Conservation (phyloP, 2,888 invertebrate genomes). For the Thysanoteuthis rhombus region DNA sequence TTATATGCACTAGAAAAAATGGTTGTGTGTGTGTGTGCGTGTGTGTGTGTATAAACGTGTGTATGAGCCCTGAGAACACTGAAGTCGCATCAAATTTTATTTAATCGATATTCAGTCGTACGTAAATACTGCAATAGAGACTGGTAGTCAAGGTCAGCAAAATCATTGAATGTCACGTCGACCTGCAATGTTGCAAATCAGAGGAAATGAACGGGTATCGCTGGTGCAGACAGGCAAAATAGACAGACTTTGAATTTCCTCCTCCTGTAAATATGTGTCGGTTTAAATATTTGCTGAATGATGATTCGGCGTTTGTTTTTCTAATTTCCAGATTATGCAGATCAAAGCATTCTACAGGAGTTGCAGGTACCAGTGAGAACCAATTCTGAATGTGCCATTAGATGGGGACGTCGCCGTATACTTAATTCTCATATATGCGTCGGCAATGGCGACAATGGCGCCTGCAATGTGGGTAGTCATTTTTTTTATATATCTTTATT, state of each 20-base stretch:
- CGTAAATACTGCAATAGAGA: not conserved
- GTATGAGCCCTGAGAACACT: not conserved
- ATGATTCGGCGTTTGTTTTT: not conserved
- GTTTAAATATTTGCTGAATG: not conserved
- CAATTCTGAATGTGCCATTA: conserved; percentile 44
- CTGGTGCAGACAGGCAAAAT: too few species aligned
- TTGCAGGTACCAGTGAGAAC: conserved; percentile 43
- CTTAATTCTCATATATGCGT: conserved; percentile 50
- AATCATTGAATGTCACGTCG: too few species aligned
- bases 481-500: not conserved
- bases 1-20: too few species aligned
- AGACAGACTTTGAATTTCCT: not conserved
- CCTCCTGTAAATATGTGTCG: not conserved
- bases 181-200: too few species aligned
- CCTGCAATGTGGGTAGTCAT: conserved; percentile 45
- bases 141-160: not conserved
- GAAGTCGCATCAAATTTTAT: not conserved
- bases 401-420: conserved; percentile 49
- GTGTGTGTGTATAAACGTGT: not conserved
- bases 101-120: not conserved
- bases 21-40: not conserved
- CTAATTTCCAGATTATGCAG: conserved; percentile 37
- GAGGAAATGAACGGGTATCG: too few species aligned
- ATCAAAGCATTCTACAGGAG: conserved; percentile 45
- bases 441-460: conserved; percentile 46